These are phyloP conservation scores for Nycteola revayana DNA, from an alignment of 2,888 invertebrate genomes.

Conservation along the genomic window DNA sequence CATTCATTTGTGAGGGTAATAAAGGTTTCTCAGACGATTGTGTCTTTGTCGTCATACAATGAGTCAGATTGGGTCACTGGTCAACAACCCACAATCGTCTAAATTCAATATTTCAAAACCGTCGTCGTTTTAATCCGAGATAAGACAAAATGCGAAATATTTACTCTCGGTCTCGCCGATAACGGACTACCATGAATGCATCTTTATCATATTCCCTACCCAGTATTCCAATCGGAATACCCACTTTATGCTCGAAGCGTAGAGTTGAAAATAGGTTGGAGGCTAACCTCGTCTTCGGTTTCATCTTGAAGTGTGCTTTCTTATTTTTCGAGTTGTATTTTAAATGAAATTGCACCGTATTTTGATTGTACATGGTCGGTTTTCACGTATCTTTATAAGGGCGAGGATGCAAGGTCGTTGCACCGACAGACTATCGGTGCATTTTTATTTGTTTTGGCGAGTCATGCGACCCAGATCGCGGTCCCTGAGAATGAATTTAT, in stretches of 20 bases:
- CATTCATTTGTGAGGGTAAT: slow-evolving; percentile 24
- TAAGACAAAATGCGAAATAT: slow-evolving; percentile 74
- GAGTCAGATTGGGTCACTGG: slow-evolving; percentile 29
- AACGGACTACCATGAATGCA: slow-evolving; percentile 69
- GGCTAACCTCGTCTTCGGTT: slow-evolving; percentile 63
- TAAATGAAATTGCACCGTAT: slow-evolving; percentile 50
- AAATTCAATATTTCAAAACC: slow-evolving; percentile 70
- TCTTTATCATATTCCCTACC: slow-evolving; percentile 58
- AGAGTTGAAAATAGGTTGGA: slow-evolving; percentile 48
- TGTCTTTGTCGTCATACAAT: slow-evolving; percentile 3
- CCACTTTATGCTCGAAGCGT: slow-evolving; percentile 23
- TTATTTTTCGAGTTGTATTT: slow-evolving; percentile 63
- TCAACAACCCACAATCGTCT: slow-evolving; percentile 56
- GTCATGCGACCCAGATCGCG: slow-evolving; percentile 77
- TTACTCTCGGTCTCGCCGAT: slow-evolving; percentile 69
- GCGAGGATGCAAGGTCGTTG: slow-evolving; percentile 76
- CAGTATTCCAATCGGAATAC: slow-evolving; percentile 17
- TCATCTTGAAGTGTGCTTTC: slow-evolving; percentile 77
- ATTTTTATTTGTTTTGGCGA: slow-evolving; percentile 81
- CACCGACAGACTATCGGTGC: slow-evolving; percentile 73
- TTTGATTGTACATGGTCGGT: slow-evolving; percentile 31
- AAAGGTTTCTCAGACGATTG: slow-evolving; percentile 8
- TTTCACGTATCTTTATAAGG: slow-evolving; percentile 25
- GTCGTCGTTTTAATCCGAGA: slow-evolving; percentile 61
- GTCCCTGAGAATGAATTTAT: slow-evolving; percentile 75